phyloP scores from a whole-genome alignment of 2,797 vertebrate species.

The Zalophus californianus region DNA sequence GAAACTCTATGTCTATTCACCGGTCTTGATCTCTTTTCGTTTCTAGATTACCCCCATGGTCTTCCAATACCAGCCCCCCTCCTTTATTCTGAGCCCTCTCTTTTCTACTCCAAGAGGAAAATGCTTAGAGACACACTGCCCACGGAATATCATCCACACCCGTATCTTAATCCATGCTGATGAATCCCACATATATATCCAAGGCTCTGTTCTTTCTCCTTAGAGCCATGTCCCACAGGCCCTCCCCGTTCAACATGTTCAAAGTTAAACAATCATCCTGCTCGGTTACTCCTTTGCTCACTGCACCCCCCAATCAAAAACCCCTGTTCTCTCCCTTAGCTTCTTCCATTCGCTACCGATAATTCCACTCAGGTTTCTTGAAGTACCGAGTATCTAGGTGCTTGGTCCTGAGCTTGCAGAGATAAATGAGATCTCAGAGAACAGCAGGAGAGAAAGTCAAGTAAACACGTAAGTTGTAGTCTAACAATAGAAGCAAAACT shows the following conservation, averaged over 20 bases:
- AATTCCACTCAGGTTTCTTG: slow-evolving; percentile 29
- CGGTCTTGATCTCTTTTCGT: background rate
- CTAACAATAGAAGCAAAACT: background rate
- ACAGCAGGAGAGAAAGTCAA: background rate
- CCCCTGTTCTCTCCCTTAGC: background rate
- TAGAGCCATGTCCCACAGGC: background rate
- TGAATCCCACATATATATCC: background rate
- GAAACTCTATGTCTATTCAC: background rate
- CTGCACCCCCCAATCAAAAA: background rate
- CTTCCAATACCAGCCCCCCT: background rate
- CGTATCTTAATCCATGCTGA: background rate
- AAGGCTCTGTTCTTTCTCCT: background rate
- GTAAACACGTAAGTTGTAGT: background rate
- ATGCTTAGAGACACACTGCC: background rate
- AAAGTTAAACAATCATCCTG: background rate
- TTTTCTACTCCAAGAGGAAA: background rate
- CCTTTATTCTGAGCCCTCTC: background rate
- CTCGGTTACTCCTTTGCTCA: background rate
- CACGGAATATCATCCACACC: background rate
- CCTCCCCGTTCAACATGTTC: background rate
- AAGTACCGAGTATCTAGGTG: background rate
- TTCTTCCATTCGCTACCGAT: background rate
- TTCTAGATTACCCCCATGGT: background rate
- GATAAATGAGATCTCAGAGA: slow-evolving; percentile 2
- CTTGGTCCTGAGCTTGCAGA: background rate